A percentile compares a stretch with the other conserved stretches of the same genome.
These are phyloP conservation scores for Choristoneura rosaceana DNA, from an alignment of 2,888 invertebrate species.

Conservation along the genomic window DNA sequence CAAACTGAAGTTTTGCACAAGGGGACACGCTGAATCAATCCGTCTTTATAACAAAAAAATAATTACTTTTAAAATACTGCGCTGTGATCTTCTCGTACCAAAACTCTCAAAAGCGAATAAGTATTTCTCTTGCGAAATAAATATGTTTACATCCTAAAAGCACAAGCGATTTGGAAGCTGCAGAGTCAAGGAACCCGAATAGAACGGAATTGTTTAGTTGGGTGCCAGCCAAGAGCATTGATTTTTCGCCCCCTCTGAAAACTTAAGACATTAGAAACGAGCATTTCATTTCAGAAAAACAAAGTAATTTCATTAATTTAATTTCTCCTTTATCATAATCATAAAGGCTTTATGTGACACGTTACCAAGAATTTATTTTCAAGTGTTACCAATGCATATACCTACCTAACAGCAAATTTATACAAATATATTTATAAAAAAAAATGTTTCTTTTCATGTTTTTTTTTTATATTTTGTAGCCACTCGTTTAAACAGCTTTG, in stretches of 20 bases:
- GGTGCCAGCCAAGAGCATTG: conserved; percentile 58
- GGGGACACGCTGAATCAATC: background rate
- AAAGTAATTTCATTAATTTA: conserved; percentile 14
- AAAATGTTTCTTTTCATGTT: no score
- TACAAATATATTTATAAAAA: no score
- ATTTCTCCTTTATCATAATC: no score
- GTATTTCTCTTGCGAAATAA: background rate
- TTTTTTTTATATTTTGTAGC: no score
- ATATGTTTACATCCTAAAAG: conserved; percentile 16
- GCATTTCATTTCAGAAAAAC: conserved; percentile 22
- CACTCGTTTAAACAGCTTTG: no score
- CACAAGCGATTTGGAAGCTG: conserved; percentile 7
- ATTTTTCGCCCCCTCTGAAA: conserved; percentile 51
- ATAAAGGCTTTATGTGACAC: background rate
- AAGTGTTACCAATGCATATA: background rate
- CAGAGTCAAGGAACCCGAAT: conserved; percentile 13
- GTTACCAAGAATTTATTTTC: background rate
- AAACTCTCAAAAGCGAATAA: background rate
- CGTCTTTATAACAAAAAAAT: background rate
- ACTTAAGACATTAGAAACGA: conserved; percentile 23
- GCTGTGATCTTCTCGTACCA: no score
- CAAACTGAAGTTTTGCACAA: no score
- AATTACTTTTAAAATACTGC: no score
- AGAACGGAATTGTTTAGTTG: conserved; percentile 46
- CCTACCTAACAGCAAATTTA: background rate